A percentile compares a stretch with the other conserved stretches of the same genome.
These are phyloP conservation scores for Sceloporus undulatus DNA, from an alignment of 2,113 vertebrate species.

Conservation along the genomic window DNA sequence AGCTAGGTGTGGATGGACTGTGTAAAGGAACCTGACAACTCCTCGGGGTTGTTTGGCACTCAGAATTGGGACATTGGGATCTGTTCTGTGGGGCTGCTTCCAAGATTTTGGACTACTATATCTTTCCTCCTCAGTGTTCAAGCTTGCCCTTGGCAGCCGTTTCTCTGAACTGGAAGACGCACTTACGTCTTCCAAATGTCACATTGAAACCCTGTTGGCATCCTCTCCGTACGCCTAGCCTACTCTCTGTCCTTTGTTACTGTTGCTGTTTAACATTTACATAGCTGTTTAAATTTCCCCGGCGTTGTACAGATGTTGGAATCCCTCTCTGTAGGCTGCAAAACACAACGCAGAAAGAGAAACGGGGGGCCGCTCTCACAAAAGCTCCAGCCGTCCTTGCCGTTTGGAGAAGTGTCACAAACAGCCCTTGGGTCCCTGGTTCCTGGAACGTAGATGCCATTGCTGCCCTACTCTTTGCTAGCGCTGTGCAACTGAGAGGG, in stretches of 20 bases:
- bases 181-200: background rate
- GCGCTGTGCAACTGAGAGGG: background rate
- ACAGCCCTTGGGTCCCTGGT: background rate
- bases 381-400: background rate
- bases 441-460: background rate
- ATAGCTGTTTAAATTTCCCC: background rate
- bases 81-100: background rate
- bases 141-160: background rate
- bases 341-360: background rate
- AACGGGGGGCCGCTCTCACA: background rate
- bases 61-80: background rate
- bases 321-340: background rate
- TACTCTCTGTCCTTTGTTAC: slow-evolving; percentile 10
- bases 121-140: background rate
- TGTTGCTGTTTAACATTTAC: background rate
- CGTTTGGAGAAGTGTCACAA: background rate
- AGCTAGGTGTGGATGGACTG: background rate
- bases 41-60: background rate
- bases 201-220: background rate
- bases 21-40: too few relatives aligned
- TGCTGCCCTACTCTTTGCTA: background rate
- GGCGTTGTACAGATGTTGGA: background rate
- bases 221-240: background rate
- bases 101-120: background rate
- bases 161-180: background rate